Conservation (phyloP, 37 sponge, comb jelly and placozoan genomes). For the Chondrilla cf. caribensis region DNA sequence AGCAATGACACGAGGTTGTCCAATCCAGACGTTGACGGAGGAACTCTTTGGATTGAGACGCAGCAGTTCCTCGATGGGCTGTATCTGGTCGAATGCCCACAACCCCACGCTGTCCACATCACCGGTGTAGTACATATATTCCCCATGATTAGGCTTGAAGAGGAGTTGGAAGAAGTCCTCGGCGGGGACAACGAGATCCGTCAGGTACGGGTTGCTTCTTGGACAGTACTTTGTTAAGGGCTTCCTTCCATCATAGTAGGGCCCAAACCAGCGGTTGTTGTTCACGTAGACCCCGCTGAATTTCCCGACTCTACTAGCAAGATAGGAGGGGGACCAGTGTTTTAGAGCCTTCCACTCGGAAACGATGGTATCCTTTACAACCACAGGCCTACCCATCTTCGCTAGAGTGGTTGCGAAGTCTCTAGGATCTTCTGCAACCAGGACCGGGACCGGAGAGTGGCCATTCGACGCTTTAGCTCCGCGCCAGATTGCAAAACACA, state of each 20-base stretch:
- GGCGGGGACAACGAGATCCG: conserved; percentile 27
- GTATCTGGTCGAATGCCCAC: conserved; percentile 76
- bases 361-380: conserved; percentile 69
- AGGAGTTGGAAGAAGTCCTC: conserved; percentile 61
- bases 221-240: conserved; percentile 43
- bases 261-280: conserved; percentile 89
- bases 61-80: conserved; percentile 71
- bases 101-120: conserved; percentile 73
- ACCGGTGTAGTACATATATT: conserved; percentile 74
- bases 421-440: neutral
- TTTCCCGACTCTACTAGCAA: conserved; percentile 30
- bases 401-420: conserved; percentile 52
- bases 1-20: conserved; percentile 85
- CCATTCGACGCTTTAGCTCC: neutral
- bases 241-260: conserved; percentile 79
- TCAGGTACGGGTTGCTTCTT: conserved; percentile 52
- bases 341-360: conserved; percentile 57
- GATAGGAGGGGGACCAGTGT: conserved; percentile 68
- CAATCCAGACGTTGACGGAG: conserved; percentile 88
- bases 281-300: conserved; percentile 75
- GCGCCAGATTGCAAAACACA: neutral
- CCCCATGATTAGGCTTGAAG: conserved; percentile 22
- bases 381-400: conserved; percentile 38
- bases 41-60: conserved; percentile 62
- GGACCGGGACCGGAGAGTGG: neutral